Evolutionary conservation across 2,888 invertebrate species (phyloP), one percentile per base, ranked within the genome.

Genomic region (Tenthredo mesomela): DNA sequence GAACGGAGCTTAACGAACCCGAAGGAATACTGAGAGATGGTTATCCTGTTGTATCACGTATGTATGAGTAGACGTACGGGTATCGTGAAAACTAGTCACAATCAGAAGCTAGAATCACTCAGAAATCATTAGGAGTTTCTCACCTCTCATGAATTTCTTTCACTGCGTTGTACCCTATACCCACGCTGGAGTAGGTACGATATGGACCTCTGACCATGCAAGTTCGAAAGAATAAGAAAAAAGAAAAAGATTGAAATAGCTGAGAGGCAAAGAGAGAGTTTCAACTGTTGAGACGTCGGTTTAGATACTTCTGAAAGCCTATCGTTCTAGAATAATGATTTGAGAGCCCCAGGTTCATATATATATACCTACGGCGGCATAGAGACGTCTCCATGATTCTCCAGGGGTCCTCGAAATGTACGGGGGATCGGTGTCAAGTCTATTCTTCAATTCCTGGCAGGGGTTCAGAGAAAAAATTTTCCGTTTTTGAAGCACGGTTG

Each of bases 361-460:
- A 33, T 33, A 33, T 18, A 84, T 87, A 87, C 87, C 87, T 86
- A n/a, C n/a, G n/a, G n/a, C n/a, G 86, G 84, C 86, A 89, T 89
- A 88, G 87, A 89, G 89, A 89, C 89, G 87, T 89, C 88, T 87
- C 80, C 75, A 85, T 82, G 86, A 88, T 88, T 84, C 87, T 87
- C 87, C 87, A 85, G 87, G 88, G 87, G 87, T 86, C 85, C 85
- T 83, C 58, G 82, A 82, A 70, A 70, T n/a, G 87, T 84, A 70
- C 86, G 86, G 87, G 86, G 86, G 86, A 83, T 84, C 86, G 84
- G 88, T 87, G 86, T 88, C 88, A 87, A 85, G 86, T 85, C 87
- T 86, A 87, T 89, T 89, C 87, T 89, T 87, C 88, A 86, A 87
- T 78, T 85, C 88, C 73, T 87, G 86, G 87, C 87, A 87, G 89